Conservation (phyloP, 2,888 invertebrate species). For the Tipula confusa region DNA sequence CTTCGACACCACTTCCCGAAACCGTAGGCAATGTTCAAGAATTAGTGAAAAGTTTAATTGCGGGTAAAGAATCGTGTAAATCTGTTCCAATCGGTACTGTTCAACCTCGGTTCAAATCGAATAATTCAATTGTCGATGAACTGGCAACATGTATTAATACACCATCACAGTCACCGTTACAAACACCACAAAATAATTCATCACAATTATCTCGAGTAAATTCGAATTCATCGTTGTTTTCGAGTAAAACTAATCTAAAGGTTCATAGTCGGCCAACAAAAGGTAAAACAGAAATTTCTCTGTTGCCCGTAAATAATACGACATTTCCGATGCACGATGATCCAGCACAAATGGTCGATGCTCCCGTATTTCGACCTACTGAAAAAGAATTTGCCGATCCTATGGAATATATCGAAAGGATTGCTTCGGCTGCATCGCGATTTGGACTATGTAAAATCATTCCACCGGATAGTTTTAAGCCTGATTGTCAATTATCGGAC, state of each 20-base stretch:
- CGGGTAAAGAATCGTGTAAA: slow-evolving; percentile 38
- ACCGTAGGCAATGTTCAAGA: slow-evolving; percentile 46
- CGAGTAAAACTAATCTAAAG: slow-evolving; percentile 41
- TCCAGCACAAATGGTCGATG: slow-evolving; percentile 61
- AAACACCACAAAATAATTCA: neutral
- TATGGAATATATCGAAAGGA: slow-evolving; percentile 74
- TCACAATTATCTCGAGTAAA: slow-evolving; percentile 44
- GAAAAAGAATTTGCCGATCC: slow-evolving; percentile 85
- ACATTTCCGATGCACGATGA: slow-evolving; percentile 51
- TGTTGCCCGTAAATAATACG: slow-evolving; percentile 50
- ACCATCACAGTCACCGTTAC: neutral
- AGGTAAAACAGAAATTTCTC: slow-evolving; percentile 48
- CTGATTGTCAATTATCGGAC: slow-evolving; percentile 77
- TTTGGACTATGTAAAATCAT: slow-evolving; percentile 86
- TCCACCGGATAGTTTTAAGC: slow-evolving; percentile 73
- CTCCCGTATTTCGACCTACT: slow-evolving; percentile 74
- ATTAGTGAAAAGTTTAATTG: slow-evolving; percentile 45
- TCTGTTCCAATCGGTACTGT: slow-evolving; percentile 54
- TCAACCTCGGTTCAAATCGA: slow-evolving; percentile 51
- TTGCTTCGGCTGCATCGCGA: slow-evolving; percentile 67
- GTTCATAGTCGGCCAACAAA: slow-evolving; percentile 40
- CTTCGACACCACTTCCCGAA: slow-evolving; percentile 47
- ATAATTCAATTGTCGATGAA: slow-evolving; percentile 35
- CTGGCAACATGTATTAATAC: slow-evolving; percentile 33
- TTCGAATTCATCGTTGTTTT: slow-evolving; percentile 48